A percentile compares a stretch with the other conserved stretches of the same genome.
These are phyloP conservation scores for Myiopsitta monachus DNA, from an alignment of 2,113 vertebrate genomes.

Conservation along the genomic window DNA sequence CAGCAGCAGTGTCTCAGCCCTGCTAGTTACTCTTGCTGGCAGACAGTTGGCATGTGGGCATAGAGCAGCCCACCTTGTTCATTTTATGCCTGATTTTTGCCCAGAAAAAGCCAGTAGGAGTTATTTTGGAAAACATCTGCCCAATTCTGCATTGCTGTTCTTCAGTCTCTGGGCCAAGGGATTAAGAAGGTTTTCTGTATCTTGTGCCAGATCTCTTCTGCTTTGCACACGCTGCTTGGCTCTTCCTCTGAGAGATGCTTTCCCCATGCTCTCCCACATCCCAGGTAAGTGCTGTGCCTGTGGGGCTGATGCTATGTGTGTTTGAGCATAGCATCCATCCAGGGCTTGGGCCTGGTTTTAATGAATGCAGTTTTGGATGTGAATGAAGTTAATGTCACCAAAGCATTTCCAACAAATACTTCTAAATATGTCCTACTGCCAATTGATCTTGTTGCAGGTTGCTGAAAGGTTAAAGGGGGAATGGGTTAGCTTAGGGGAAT, in stretches of 20 bases:
- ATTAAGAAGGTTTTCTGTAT: neutral
- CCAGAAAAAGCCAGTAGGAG: fast-evolving
- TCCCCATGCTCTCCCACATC: neutral
- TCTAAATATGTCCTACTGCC: too few relatives aligned
- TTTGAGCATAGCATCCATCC: neutral
- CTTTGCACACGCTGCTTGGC: neutral
- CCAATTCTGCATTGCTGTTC: neutral
- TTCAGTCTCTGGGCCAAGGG: neutral
- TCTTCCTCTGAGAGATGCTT: fast-evolving
- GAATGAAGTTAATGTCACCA: neutral
- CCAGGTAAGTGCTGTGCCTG: fast-evolving
- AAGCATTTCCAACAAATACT: neutral
- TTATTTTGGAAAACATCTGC: neutral
- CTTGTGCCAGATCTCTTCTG: neutral
- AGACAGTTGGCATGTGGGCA: fast-evolving
- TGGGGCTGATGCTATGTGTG: neutral
- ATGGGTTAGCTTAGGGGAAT: too few relatives aligned
- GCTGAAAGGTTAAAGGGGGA: too few relatives aligned
- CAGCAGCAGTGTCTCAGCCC: neutral
- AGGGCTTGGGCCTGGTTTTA: fast-evolving
- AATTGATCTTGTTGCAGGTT: neutral
- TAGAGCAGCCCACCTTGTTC: neutral
- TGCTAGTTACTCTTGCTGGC: neutral
- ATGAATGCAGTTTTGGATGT: neutral
- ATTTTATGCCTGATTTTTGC: neutral